A percentile compares a stretch with the other conserved stretches of the same genome.
phyloP scores from a whole-genome alignment of 2,888 invertebrate genomes.

The Lithophane ornitopus region DNA sequence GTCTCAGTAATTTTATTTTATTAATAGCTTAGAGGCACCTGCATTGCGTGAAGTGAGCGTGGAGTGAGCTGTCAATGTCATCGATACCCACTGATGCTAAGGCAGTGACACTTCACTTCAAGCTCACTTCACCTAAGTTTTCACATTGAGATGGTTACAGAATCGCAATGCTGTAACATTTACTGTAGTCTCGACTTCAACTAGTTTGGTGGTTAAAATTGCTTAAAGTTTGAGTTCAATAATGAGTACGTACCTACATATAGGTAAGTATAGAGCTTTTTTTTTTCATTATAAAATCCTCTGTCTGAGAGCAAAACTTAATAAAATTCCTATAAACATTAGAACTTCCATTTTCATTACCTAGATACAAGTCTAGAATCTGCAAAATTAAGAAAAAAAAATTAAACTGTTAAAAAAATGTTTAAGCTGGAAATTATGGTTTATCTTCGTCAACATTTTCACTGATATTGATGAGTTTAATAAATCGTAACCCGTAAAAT shows the following conservation, averaged over 20 bases:
- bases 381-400: neutral
- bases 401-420: neutral
- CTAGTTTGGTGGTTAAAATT: neutral
- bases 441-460: neutral
- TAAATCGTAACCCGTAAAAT: neutral
- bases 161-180: neutral
- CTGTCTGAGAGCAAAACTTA: neutral
- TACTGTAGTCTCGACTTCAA: neutral
- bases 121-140: too few species aligned
- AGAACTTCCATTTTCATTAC: neutral
- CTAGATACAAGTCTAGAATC: neutral
- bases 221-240: neutral
- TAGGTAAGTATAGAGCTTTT: neutral
- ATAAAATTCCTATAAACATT: neutral
- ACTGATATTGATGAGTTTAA: neutral
- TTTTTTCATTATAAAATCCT: neutral
- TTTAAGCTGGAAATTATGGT: neutral
- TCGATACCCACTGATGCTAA: too few species aligned
- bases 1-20: slow-evolving; percentile 5
- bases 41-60: too few species aligned
- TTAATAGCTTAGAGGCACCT: neutral
- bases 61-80: too few species aligned
- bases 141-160: too few species aligned
- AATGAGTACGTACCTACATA: neutral
- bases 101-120: too few species aligned